Evolutionary conservation across 2,797 vertebrate genomes (phyloP), one percentile per base, ranked within the genome.

Genomic region (Betta splendens): DNA sequence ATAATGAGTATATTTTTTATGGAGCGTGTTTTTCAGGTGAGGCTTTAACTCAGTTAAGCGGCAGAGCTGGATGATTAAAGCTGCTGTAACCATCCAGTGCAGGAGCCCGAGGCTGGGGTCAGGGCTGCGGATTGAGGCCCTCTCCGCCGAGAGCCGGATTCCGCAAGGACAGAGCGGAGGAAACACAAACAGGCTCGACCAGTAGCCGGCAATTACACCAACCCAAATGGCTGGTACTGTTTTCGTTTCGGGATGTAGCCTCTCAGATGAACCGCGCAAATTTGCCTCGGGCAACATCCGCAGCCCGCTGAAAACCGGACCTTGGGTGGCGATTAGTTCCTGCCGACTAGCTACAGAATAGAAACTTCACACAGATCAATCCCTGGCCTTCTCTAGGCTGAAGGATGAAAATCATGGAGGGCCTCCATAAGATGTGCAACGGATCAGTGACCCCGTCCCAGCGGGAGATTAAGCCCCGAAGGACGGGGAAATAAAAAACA

Each of bases 311-410:
- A 26, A 48, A 48, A 38, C 33, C 18, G 45, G 52, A 77, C 68
- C 69, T 66, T 52, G 56, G 74, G 46, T 64, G 56, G 49, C 17
- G 61, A 77, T 81, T 83, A 76, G 66, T 86, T 82, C 61, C 66
- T 28, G 50, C 47, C 64, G 65, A 86, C 63, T 62, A 60, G 72
- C 66, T 62, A 45, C 42, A 65, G 63, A 55, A 64, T 15, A 13
- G 60, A 64, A 61, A 68, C 69, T 74, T 77, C 55, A 79, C 65
- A 72, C 68, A 69, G 75, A 84, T 89, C 83, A 83, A 81, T 89
- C 64, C 56, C 42, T 13, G 38, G 68, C 72, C 72, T 80, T 83
- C 69, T 54, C 52, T 45, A 35, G 47, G 33, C 64, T 75, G 70
- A 85, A 67, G 68, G 65, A 73, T 71, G 77, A 79, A 80, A 84